Evolutionary conservation across 2,113 vertebrate genomes (phyloP), one percentile per base, ranked within the genome.

Genomic region (Puntigrus tetrazona): DNA sequence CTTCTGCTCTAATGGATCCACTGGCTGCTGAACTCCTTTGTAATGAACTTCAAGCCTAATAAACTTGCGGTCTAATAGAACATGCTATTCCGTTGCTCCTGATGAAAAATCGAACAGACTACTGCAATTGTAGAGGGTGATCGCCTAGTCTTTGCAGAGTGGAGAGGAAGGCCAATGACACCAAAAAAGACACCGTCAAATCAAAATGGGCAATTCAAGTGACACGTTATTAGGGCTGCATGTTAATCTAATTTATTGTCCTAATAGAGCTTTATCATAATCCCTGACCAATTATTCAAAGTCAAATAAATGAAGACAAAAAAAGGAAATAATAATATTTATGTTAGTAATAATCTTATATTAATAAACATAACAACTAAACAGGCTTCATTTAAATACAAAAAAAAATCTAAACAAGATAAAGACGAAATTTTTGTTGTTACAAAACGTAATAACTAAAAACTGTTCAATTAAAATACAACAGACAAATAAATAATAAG

Each of bases 1-100:
- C 57, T 27, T 25, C 55, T 25, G 36, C 36, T 43, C n/a, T 79
- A 79, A 61, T 79, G 36, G 36, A 61, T 63, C 55, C 77, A 79
- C 77, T 59, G 76, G 77, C 77, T 29, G 34, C 57, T 63, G 52
- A 27, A 41, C n/a, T 27, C 14, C 57, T 63, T 43, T 41, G 13
- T 79, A 79, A 79, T 79, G 77, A 79, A 79, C 78, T 41, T 45
- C 78, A 45, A 63, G 57, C 36, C 78, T 79, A 63, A 79, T 79
- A 63, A 63, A 79, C 38, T 20, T 45, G n/a, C 16, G 2, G 29
- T 27, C 50, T 25, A 78, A 41, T 14, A 78, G 31, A 59, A 61
- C 38, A 61, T 45, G 36, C 36, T 63, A 63, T 61, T 43, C 57
- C 31, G 36, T 45, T 79, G 36, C 25, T 65, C 57, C 45, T 43